Base-by-base conservation (phyloP, 2,888 invertebrate species). In the Drosophila bunnanda region DNA sequence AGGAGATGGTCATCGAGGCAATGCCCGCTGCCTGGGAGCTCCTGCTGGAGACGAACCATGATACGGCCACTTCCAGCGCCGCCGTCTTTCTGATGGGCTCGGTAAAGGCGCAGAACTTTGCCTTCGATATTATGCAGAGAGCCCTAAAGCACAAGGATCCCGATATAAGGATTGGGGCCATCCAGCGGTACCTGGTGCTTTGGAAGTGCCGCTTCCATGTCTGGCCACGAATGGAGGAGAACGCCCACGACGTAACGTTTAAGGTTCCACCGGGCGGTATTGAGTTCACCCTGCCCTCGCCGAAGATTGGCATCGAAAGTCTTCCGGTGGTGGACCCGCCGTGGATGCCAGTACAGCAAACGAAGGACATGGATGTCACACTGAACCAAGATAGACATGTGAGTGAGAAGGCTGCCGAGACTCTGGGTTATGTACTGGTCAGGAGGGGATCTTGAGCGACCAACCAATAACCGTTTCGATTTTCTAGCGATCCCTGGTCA, bases 171-270 rank as follows among this genome's bases (percentile, higher is more conserved):
- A 96, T 97, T 78, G 96, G 96, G 80, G 96, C 97, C 2, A 95
- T 98, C 74, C 93, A 97, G 71, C 94, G 96, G 72, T 98, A 98
- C 93, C 97, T 98, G 94, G 96, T 97, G 1, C 94, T 99, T 78
- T 99, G 99, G 99, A 97, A 98, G 90, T 95, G 98, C 79, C 94
- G 99, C 2, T 98, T 98, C 91, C 99, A 99, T 94, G 98, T 98
- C 1, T 99, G 99, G 99, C 98, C 99, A 0, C 95, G 99, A 67
- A 98, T 99, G 99, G 99, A 99, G 92, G 99, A 99, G 89, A 97
- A 97, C 9, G 99, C 99, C 0, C 98, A 98, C 66, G 91, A 91
- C 69, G 93, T 97, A 70, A 96, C 97, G 0, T 99, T 99, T 92
- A 99, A 99, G 93, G 98, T 99, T 2, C 99, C 99, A 1, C 99